phyloP scores from a whole-genome alignment of 2,888 invertebrate species.

The Phyllotreta cruciferae region DNA sequence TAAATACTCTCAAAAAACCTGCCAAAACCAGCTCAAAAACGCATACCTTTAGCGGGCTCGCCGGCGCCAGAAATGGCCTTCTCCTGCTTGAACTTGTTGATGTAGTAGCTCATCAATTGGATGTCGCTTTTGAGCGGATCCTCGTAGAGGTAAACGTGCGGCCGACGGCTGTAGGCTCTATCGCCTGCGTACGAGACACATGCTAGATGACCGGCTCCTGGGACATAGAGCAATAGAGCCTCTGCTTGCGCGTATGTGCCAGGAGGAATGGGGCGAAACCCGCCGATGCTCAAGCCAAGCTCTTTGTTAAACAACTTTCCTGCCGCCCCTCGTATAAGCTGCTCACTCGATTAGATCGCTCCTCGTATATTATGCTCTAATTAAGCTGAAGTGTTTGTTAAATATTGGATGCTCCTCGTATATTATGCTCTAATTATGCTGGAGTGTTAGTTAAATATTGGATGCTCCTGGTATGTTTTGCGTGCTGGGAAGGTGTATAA shows the following conservation, averaged over 20 bases:
- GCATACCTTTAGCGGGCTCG: constrained; percentile 37
- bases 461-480: too few species aligned
- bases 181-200: constrained; percentile 85
- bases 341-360: too few species aligned
- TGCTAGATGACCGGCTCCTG: constrained; percentile 83
- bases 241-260: constrained; percentile 13
- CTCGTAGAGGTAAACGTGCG: constrained; percentile 69
- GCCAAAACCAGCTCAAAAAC: not conserved
- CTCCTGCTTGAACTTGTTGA: constrained; percentile 68
- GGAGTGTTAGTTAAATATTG: too few species aligned
- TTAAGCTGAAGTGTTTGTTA: too few species aligned
- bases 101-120: constrained; percentile 86
- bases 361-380: too few species aligned
- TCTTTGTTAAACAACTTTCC: too few species aligned
- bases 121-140: constrained; percentile 83
- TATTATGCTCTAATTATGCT: too few species aligned
- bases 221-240: constrained; percentile 16
- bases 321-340: too few species aligned
- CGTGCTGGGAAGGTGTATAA: not conserved
- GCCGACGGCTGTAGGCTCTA: constrained; percentile 78
- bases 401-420: too few species aligned
- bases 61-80: constrained; percentile 58
- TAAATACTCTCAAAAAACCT: not conserved
- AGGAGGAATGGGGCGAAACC: constrained; percentile 22
- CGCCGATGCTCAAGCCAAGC: too few species aligned